Evolutionary conservation across 1,140 invertebrate genomes (phyloP).

Genomic region (Drosophila sulfurigaster): DNA sequence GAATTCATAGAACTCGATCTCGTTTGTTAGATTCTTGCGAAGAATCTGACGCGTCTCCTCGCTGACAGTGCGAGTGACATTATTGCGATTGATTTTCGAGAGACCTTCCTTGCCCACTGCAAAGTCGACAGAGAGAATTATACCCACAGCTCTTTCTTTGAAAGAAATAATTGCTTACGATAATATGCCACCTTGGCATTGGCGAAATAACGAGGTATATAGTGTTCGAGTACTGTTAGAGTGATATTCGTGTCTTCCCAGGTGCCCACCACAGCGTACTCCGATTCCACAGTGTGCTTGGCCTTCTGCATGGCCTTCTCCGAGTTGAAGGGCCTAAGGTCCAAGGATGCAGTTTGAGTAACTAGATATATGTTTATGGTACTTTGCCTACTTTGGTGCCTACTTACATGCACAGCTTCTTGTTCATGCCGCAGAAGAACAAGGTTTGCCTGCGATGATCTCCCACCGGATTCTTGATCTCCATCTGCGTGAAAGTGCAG

Average conservation of each 20-base stretch:
- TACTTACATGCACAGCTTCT: slow-evolving; percentile 93
- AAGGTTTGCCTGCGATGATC: slow-evolving; percentile 93
- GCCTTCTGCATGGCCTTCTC: slow-evolving; percentile 92
- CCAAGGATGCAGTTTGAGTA: background rate
- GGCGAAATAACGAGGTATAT: slow-evolving; percentile 93
- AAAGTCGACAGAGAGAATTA: slow-evolving; percentile 38
- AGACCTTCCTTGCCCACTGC: slow-evolving; percentile 72
- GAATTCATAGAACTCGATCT: slow-evolving; percentile 83
- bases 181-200: slow-evolving; percentile 92
- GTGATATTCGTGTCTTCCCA: slow-evolving; percentile 95
- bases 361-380: background rate
- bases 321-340: slow-evolving; percentile 92
- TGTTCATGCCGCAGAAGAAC: slow-evolving; percentile 94
- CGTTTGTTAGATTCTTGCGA: slow-evolving; percentile 74
- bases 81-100: slow-evolving; percentile 73
- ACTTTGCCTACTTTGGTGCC: background rate
- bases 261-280: slow-evolving; percentile 95
- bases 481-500: slow-evolving; percentile 92
- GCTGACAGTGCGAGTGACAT: slow-evolving; percentile 69
- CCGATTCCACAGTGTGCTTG: slow-evolving; percentile 92
- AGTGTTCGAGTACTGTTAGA: slow-evolving; percentile 92
- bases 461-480: slow-evolving; percentile 92
- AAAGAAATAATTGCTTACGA: slow-evolving; percentile 86
- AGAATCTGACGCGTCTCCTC: slow-evolving; percentile 71
- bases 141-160: background rate